Base-by-base conservation (phyloP, 2,113 vertebrate genomes). In the Phaethon lepturus region DNA sequence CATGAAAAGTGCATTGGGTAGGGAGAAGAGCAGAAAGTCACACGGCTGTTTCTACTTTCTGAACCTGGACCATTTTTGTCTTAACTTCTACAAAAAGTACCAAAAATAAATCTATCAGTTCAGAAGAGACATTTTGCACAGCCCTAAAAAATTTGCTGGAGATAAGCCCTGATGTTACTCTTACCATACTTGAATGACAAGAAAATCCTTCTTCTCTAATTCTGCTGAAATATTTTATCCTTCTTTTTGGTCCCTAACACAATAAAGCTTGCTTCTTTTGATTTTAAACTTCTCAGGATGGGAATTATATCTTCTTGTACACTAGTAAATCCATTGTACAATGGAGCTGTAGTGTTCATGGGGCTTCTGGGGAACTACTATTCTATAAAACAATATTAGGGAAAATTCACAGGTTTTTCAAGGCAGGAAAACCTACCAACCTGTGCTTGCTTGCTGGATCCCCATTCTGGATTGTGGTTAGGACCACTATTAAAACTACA, bases 81-180 rank as follows among this genome's bases (percentile, higher is more conserved):
- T 92, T 64, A 82, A 10, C 19, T 78, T 59, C 49, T 35, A 85
- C 38, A 75, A 78, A 88, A 75, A 45, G 8, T 29, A 64, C 11
- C 22, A 8, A 35, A 88, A 88, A 72, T 72, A 88, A 78, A 82
- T 79, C 47, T 42, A 7, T 85, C 42, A 18, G 4, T 75, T 82
- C 47, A 78, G 44, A 82, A 68, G 29, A 63, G 13, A 66, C 15
- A 62, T 94, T 95, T 93, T 82, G 2, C 49, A 60, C 29, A 60
- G 29, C 18, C n/a, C 53, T 71, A 97, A 94, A 75, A 82, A 90
- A 90, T 93, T 85, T 88, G 13, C 24, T 87, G 68, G 31, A 63
- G 53, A 56, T 82, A 93, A 93, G 6, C 49, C 22, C 11, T 67
- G 44, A 68, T 23, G 33, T 59, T 89, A 10, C 20, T 79, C 29